Evolutionary conservation across 1,140 invertebrate genomes (phyloP).

Genomic region (Dinoponera quadriceps): DNA sequence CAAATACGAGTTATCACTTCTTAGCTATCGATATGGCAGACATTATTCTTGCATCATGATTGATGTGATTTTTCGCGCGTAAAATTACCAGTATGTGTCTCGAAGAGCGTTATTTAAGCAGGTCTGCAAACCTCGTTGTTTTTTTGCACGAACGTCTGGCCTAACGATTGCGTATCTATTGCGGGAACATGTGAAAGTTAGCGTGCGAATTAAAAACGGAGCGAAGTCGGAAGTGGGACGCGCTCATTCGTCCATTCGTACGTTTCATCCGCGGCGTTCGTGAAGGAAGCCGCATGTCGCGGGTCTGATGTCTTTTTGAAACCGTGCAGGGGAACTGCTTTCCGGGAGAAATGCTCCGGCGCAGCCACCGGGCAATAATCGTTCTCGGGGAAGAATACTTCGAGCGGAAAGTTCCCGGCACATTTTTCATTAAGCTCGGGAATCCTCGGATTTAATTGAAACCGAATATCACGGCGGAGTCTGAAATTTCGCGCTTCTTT

Average conservation of each 20-base stretch:
- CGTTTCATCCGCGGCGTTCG: background rate
- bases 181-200: conserved; percentile 41
- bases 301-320: conserved; percentile 26
- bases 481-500: conserved; percentile 20
- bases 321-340: conserved; percentile 35
- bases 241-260: conserved; percentile 21
- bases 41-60: background rate
- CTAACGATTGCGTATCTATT: conserved; percentile 34
- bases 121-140: conserved; percentile 20
- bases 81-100: conserved; percentile 16
- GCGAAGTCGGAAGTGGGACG: conserved; percentile 23
- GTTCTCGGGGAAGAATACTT: conserved; percentile 27
- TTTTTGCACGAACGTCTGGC: conserved; percentile 27
- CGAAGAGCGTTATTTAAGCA: background rate
- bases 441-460: conserved; percentile 58
- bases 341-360: conserved; percentile 30
- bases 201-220: conserved; percentile 40
- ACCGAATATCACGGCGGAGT: conserved; percentile 45
- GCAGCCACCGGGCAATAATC: conserved; percentile 47
- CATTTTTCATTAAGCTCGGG: conserved; percentile 58
- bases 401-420: conserved; percentile 52
- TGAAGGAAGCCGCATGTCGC: background rate
- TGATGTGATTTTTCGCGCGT: background rate
- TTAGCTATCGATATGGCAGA: too few species aligned
- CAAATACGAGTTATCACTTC: too few species aligned